A percentile compares a stretch with the other conserved stretches of the same genome.
Conservation (phyloP, 2,113 vertebrate genomes). For the Proterorhinus semilunaris region DNA sequence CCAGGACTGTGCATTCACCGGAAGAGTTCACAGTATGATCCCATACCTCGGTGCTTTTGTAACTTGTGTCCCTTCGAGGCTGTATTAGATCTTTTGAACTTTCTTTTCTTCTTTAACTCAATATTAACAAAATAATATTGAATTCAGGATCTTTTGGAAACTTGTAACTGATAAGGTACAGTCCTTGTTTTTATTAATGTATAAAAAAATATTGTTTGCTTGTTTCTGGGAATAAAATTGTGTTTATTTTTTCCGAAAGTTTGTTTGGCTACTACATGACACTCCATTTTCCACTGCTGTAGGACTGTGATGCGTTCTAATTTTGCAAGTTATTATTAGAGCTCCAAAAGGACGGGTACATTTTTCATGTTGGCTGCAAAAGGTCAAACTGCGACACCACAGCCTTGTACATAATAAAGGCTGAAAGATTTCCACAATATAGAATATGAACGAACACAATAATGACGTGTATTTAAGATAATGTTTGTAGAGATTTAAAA, state of each 20-base stretch:
- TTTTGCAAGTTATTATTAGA: background rate
- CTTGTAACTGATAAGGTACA: constrained; percentile 9
- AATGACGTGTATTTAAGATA: too few species aligned
- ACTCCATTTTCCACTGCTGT: background rate
- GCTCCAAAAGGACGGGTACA: background rate
- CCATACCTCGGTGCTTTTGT: constrained; percentile 6
- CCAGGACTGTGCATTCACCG: too few species aligned
- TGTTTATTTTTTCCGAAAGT: constrained; percentile 54
- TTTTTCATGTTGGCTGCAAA: background rate
- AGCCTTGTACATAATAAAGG: background rate
- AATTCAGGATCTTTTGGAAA: constrained; percentile 18
- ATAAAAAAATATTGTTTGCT: constrained; percentile 32
- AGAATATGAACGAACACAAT: too few species aligned
- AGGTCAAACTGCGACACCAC: background rate
- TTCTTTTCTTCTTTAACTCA: constrained; percentile 13
- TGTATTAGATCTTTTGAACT: constrained; percentile 30
- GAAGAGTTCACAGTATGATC: too few species aligned
- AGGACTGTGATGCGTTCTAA: background rate
- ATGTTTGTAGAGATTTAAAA: too few species aligned
- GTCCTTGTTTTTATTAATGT: constrained; percentile 42
- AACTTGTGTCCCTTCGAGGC: constrained; percentile 18
- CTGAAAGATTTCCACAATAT: too few species aligned
- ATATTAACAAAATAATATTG: constrained; percentile 25
- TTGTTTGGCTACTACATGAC: constrained; percentile 13
- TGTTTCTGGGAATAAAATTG: constrained; percentile 56